phyloP scores from a whole-genome alignment of 2,797 vertebrate species.

The Phataginus tetradactyla region DNA sequence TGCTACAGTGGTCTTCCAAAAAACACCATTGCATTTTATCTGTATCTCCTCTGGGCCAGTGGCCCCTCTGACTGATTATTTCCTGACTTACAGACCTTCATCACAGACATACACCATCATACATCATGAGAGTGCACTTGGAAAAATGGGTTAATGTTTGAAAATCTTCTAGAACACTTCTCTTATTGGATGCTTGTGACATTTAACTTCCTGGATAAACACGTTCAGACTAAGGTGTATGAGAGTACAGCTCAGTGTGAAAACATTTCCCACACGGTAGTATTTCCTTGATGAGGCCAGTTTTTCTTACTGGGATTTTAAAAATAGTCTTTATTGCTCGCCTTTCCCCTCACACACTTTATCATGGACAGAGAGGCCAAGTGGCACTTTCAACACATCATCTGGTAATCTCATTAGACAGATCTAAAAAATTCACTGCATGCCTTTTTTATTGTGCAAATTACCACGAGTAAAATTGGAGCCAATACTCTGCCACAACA shows the following conservation, averaged over 20 bases:
- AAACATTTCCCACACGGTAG: background rate
- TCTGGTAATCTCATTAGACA: background rate
- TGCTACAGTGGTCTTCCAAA: background rate
- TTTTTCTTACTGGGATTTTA: background rate
- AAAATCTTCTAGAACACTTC: background rate
- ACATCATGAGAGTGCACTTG: background rate
- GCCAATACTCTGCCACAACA: background rate
- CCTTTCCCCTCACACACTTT: background rate
- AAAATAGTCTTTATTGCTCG: background rate
- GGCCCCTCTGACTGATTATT: background rate
- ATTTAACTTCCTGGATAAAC: background rate
- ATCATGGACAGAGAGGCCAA: background rate
- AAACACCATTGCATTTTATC: background rate
- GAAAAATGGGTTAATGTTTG: background rate
- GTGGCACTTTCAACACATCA: background rate
- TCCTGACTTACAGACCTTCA: background rate
- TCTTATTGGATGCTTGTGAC: background rate
- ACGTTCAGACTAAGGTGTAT: background rate
- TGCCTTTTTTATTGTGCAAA: background rate
- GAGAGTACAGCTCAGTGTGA: background rate
- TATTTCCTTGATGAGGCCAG: background rate
- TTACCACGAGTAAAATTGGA: background rate
- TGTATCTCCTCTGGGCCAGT: background rate
- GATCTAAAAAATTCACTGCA: background rate
- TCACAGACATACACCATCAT: background rate